These are phyloP conservation scores for Drepana arcuata DNA, from an alignment of 1,140 invertebrate genomes.

Conservation along the genomic window DNA sequence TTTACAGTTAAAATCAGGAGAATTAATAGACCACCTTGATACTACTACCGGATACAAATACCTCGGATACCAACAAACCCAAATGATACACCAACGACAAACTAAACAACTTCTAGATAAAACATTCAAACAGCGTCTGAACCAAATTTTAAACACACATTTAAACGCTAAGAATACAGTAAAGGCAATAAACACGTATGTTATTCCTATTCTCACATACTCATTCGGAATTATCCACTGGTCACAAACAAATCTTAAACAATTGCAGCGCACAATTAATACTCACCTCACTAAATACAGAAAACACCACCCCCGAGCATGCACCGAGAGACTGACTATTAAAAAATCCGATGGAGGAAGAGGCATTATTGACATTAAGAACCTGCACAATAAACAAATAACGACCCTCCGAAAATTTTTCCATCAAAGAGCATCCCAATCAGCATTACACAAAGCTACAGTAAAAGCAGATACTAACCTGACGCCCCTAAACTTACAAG, in stretches of 20 bases:
- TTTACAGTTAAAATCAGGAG: too few species aligned
- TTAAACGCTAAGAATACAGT: slow-evolving; percentile 8
- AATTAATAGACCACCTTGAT: slow-evolving; percentile 13
- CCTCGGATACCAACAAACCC: slow-evolving; percentile 16
- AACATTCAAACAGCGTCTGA: slow-evolving; percentile 14
- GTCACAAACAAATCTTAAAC: slow-evolving; percentile 12
- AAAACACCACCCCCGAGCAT: slow-evolving; percentile 11
- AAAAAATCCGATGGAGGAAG: slow-evolving; percentile 5
- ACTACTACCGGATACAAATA: slow-evolving; percentile 30
- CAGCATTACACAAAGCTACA: too few species aligned
- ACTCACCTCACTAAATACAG: slow-evolving; percentile 4
- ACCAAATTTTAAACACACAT: slow-evolving; percentile 8
- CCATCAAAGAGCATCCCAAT: too few species aligned
- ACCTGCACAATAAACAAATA: slow-evolving; percentile 9
- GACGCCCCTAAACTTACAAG: too few species aligned
- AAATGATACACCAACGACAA: slow-evolving; percentile 10
- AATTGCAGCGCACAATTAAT: slow-evolving; percentile 3
- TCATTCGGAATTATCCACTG: slow-evolving; percentile 22
- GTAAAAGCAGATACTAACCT: too few species aligned
- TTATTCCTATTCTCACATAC: slow-evolving; percentile 21
- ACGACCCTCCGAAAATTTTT: too few species aligned
- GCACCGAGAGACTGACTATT: slow-evolving; percentile 4
- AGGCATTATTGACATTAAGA: slow-evolving; percentile 9
- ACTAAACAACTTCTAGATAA: slow-evolving; percentile 13
- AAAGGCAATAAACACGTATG: slow-evolving; percentile 26